Percentiles rank a stretch among this genome's conserved stretches.
These are phyloP conservation scores for Otolemur garnettii DNA, from an alignment of 2,113 vertebrate genomes.

Conservation along the genomic window DNA sequence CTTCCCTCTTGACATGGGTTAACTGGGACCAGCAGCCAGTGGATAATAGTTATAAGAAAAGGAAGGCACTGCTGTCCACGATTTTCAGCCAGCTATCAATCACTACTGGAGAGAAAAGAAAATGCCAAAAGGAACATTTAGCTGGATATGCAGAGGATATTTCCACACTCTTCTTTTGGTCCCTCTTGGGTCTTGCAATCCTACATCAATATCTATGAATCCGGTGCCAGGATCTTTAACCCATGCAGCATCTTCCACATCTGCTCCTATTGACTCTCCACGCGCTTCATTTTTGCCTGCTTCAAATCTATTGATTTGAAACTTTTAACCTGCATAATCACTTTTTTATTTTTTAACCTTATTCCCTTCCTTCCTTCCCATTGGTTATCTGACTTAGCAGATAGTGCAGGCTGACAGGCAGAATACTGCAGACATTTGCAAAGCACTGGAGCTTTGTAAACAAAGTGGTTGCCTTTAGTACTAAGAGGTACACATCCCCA, in stretches of 20 bases:
- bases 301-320: not conserved
- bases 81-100: not conserved
- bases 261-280: not conserved
- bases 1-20: not conserved
- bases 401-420: not conserved
- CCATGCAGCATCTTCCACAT: not conserved
- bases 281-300: not conserved
- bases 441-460: slow-evolving; percentile 14
- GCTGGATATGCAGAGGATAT: not conserved
- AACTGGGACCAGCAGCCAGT: not conserved
- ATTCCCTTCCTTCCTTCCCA: not conserved
- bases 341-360: not conserved
- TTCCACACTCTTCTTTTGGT: not conserved
- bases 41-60: not conserved
- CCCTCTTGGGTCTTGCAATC: not conserved
- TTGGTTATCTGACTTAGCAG: not conserved
- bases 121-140: not conserved
- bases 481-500: not conserved
- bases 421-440: not conserved
- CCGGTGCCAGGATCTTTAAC: not conserved
- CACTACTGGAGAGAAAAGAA: not conserved
- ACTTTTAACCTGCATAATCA: not conserved
- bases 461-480: not conserved
- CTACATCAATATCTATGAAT: not conserved
- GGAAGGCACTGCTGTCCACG: not conserved